These are phyloP conservation scores for Rhabdophis nuchalis DNA, from an alignment of 2,797 vertebrate species.

Conservation along the genomic window DNA sequence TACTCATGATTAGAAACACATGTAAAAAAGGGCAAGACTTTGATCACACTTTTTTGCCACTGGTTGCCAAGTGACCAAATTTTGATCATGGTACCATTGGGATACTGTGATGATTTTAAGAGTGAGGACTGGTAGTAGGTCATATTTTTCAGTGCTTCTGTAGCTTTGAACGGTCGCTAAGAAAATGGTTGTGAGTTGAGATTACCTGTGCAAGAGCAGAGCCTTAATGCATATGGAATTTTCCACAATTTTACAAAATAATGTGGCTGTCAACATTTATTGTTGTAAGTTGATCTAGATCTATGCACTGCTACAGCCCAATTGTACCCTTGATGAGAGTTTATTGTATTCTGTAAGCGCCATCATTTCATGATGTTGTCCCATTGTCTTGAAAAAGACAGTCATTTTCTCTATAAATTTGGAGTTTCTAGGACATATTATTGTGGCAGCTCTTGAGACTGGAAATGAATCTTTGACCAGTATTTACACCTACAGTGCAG, in stretches of 20 bases:
- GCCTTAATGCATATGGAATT: background rate
- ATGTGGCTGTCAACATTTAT: background rate
- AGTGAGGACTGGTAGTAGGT: background rate
- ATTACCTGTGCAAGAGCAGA: background rate
- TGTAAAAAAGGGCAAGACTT: background rate
- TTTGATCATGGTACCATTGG: background rate
- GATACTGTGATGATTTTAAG: background rate
- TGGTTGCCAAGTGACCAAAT: background rate
- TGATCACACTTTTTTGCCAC: too few relatives aligned
- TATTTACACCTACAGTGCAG: background rate
- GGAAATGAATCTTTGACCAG: background rate
- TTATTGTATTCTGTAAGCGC: background rate
- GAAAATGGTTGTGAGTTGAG: background rate
- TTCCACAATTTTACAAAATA: background rate
- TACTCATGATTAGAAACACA: background rate
- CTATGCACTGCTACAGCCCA: background rate
- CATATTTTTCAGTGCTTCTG: background rate
- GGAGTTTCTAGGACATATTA: background rate
- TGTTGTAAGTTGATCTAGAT: background rate
- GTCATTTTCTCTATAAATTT: background rate
- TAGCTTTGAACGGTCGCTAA: background rate
- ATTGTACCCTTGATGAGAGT: background rate
- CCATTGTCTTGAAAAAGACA: too few relatives aligned
- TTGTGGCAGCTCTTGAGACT: background rate
- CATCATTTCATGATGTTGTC: too few relatives aligned